These are phyloP conservation scores for Eumerus sabulonum DNA, from an alignment of 2,888 invertebrate genomes.

Conservation along the genomic window DNA sequence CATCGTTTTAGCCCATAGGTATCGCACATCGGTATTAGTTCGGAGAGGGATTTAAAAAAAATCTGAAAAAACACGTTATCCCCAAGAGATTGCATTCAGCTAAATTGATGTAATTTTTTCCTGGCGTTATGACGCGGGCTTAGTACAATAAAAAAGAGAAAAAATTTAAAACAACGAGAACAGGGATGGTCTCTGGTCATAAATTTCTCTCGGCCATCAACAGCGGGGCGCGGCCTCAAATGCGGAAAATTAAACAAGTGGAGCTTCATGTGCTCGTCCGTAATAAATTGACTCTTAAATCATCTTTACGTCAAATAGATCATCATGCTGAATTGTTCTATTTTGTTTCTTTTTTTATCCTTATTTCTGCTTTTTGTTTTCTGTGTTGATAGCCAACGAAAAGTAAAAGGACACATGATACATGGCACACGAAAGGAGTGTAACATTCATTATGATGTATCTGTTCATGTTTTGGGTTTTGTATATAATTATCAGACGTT, in stretches of 20 bases:
- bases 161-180: constrained; percentile 23
- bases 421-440: too few relatives aligned
- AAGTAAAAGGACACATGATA: too few relatives aligned
- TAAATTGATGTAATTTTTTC: constrained; percentile 64
- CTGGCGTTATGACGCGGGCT: constrained; percentile 40
- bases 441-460: too few relatives aligned
- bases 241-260: constrained; percentile 62
- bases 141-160: constrained; percentile 29
- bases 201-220: constrained; percentile 52
- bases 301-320: constrained; percentile 67
- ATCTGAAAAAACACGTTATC: constrained; percentile 14
- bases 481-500: too few relatives aligned
- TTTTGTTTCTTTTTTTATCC: constrained; percentile 6
- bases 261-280: constrained; percentile 49
- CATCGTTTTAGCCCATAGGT: constrained; percentile 12
- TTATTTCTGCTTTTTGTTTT: constrained; percentile 21
- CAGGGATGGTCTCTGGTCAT: constrained; percentile 47
- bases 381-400: constrained; percentile 36
- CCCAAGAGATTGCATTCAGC: constrained; percentile 46
- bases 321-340: constrained; percentile 43
- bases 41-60: constrained; percentile 2
- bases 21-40: not conserved
- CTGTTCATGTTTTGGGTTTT: too few relatives aligned
- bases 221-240: constrained; percentile 62
- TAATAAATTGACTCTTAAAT: constrained; percentile 68